These are phyloP conservation scores for Lithophane leautieri DNA, from an alignment of 2,888 invertebrate genomes.

Conservation along the genomic window DNA sequence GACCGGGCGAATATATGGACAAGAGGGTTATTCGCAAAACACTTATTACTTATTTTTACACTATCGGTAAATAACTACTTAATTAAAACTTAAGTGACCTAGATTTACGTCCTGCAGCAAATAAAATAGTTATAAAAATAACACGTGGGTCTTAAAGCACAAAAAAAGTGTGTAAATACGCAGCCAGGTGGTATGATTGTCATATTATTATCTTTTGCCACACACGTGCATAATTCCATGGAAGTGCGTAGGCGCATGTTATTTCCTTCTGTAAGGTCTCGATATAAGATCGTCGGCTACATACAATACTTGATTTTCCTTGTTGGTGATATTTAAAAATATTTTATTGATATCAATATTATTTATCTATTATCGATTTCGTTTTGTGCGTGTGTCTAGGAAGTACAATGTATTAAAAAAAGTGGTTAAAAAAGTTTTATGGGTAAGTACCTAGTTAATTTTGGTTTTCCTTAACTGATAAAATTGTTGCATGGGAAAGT, in stretches of 20 bases:
- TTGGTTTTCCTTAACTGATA: neutral
- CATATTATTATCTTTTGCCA: conserved; percentile 41
- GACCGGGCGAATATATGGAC: neutral
- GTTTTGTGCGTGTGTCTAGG: neutral
- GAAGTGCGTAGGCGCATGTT: conserved; percentile 53
- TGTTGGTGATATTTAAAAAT: conserved; percentile 46
- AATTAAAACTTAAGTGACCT: conserved; percentile 27
- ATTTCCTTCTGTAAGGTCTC: conserved; percentile 59
- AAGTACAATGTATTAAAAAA: neutral
- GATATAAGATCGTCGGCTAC: conserved; percentile 20
- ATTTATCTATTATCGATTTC: conserved; percentile 11
- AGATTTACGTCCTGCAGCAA: conserved; percentile 12
- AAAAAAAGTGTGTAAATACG: conserved; percentile 45
- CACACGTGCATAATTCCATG: conserved; percentile 64
- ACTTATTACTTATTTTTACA: neutral
- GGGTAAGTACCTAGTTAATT: neutral
- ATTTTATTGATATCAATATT: conserved; percentile 34
- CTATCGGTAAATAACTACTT: neutral
- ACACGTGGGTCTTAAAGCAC: conserved; percentile 47
- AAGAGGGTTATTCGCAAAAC: neutral
- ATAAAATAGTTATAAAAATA: conserved; percentile 41
- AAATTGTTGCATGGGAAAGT: neutral
- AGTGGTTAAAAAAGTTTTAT: neutral
- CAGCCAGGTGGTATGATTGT: conserved; percentile 58
- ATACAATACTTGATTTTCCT: conserved; percentile 51